Percentiles rank a stretch among this genome's conserved stretches.
phyloP scores from a whole-genome alignment of 2,113 vertebrate genomes.

The Coturnix japonica region DNA sequence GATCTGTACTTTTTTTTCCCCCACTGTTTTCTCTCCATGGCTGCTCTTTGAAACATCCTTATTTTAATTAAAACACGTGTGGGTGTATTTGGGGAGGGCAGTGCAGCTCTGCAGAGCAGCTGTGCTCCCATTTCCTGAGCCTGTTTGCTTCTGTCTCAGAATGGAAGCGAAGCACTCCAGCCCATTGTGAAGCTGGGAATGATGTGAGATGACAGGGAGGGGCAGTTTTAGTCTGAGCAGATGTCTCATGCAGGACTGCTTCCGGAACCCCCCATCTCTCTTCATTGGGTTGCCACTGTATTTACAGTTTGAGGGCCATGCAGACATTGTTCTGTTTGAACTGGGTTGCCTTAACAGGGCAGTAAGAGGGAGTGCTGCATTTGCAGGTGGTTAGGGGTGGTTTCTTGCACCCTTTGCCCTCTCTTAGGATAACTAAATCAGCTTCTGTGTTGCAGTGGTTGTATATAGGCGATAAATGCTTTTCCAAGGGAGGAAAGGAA shows the following conservation, averaged over 20 bases:
- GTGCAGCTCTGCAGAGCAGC: neutral
- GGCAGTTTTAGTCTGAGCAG: neutral
- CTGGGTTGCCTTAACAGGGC: neutral
- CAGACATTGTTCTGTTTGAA: neutral
- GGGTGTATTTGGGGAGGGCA: neutral
- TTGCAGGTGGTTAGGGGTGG: neutral
- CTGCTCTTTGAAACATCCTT: neutral
- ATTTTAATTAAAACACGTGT: too few relatives aligned
- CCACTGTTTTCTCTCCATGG: rapidly evolving
- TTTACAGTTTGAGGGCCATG: neutral
- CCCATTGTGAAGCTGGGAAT: neutral
- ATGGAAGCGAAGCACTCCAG: neutral
- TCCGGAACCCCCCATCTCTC: neutral
- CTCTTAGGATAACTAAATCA: neutral
- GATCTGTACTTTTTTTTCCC: neutral
- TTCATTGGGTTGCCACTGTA: neutral
- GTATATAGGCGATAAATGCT: neutral
- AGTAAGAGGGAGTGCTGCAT: neutral
- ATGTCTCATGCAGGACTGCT: rapidly evolving
- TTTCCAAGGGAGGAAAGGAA: neutral
- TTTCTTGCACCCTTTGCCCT: neutral
- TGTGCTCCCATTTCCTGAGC: neutral
- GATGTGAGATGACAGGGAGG: neutral
- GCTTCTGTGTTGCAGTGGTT: neutral
- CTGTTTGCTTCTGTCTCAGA: neutral